Percentiles rank a stretch among this genome's conserved stretches.
These are phyloP conservation scores for Ephialtes manifestator DNA, from an alignment of 2,888 invertebrate genomes.

Conservation along the genomic window DNA sequence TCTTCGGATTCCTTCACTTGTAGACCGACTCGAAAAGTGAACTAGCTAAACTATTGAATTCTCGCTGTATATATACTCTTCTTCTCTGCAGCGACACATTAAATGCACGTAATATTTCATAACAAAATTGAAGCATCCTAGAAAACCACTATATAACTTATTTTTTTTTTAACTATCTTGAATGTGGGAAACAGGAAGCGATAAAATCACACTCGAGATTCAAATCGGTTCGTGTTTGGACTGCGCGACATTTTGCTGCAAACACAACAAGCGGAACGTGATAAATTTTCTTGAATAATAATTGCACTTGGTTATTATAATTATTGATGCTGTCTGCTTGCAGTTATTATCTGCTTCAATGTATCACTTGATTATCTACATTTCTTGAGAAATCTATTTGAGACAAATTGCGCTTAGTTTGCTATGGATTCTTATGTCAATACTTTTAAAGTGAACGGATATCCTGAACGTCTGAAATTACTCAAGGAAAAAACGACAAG, in stretches of 20 bases:
- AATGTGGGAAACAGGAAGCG: slow-evolving; percentile 49
- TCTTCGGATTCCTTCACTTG: slow-evolving; percentile 43
- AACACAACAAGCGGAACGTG: slow-evolving; percentile 18
- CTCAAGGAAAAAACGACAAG: no score
- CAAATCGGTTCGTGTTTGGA: slow-evolving; percentile 21
- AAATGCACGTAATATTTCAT: slow-evolving; percentile 34
- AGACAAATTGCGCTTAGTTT: background rate
- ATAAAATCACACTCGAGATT: slow-evolving; percentile 57
- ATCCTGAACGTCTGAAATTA: background rate
- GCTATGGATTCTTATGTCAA: background rate
- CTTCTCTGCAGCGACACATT: background rate
- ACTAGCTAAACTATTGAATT: background rate
- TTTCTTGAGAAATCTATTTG: background rate
- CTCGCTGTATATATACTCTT: slow-evolving; percentile 49
- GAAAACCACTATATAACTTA: slow-evolving; percentile 3
- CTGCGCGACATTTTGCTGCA: background rate
- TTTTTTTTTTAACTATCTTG: slow-evolving; percentile 26
- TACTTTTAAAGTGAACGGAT: background rate
- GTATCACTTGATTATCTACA: background rate
- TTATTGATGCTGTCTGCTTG: background rate
- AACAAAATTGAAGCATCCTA: slow-evolving; percentile 44
- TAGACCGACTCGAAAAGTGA: background rate
- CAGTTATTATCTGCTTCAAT: background rate
- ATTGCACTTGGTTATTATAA: slow-evolving; percentile 18
- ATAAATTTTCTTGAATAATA: slow-evolving; percentile 33